Evolutionary conservation across 2,113 vertebrate species (phyloP), one percentile per base, ranked within the genome.

Genomic region (Ptilonorhynchus violaceus): DNA sequence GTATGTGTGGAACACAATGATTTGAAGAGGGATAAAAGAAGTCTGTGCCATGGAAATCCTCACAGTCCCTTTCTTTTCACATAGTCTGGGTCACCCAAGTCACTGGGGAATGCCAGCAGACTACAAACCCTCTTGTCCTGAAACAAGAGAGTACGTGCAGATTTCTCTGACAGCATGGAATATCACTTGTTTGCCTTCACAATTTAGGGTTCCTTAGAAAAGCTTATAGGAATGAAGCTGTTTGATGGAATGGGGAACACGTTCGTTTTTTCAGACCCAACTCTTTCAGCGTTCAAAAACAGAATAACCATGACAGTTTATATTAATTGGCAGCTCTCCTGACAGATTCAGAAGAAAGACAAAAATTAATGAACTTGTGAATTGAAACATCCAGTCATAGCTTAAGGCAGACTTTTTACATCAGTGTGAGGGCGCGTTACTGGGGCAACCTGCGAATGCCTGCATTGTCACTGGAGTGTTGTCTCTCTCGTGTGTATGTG

Each of bases 51-150:
- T 33, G 47, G 31, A 80, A 81, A 64, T 74, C 25, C 41, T 59
- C 2, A 0, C 0, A 0, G 9, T 49, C 28, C 14, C 23, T 59
- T 62, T 53, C 31, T 27, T 84, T 24, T 47, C 0, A 0, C 11
- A 24, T 66, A 12, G 27, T 80, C 46, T 60, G 50, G 24, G 41
- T 80, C 50, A 55, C 22, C 20, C 13, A 11, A 1, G 0, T 80
- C 62, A 17, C 49, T 66, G 63, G 31, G 62, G 37, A 80, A 8
- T 64, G 53, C 39, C 63, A 58, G 5, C 23, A 59, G 21, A 50
- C 19, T 9, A 28, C 41, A 27, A 85, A 5, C 21, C 27, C 10
- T 74, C n/a, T 27, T 59, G 62, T 79, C 58, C 75, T 93, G 56
- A 68, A 39, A 13, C 39, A 44, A 3, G 25, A 35, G 52, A 73